phyloP scores from a whole-genome alignment of 37 sponge, comb jelly and placozoan species.

The Theonella swinhoei region DNA sequence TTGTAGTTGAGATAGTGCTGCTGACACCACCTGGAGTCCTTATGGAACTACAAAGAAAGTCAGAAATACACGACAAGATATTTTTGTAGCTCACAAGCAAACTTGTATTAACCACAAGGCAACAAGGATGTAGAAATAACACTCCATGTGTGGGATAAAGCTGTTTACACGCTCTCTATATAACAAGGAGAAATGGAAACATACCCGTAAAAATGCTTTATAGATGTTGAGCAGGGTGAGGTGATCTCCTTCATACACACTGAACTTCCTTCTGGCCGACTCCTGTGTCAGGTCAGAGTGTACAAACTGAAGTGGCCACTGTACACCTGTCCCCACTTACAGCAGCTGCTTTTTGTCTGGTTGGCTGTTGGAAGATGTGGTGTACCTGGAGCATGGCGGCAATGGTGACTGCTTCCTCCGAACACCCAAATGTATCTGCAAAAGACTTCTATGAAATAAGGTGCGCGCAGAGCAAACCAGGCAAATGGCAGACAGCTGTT shows the following conservation, averaged over 20 bases:
- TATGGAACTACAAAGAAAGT: constrained; percentile 45
- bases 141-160: neutral
- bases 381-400: constrained; percentile 92
- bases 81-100: neutral
- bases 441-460: no score
- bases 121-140: neutral
- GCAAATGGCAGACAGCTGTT: no score
- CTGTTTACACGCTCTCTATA: neutral
- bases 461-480: no score
- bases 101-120: neutral
- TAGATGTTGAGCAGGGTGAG: constrained; percentile 93
- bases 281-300: constrained; percentile 31
- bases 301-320: no score
- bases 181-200: neutral
- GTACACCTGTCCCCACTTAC: no score
- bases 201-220: constrained; percentile 75
- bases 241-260: constrained; percentile 92
- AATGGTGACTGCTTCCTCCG: constrained; percentile 87
- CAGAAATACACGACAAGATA: no score
- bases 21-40: constrained; percentile 81
- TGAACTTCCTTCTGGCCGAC: constrained; percentile 65
- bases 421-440: constrained; percentile 82
- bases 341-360: constrained; percentile 65
- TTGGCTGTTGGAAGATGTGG: constrained; percentile 75
- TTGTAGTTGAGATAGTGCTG: constrained; percentile 82